Percentiles rank a stretch among this genome's conserved stretches.
These are phyloP conservation scores for Leptinotarsa tumamoca DNA, from an alignment of 2,888 invertebrate genomes.

Conservation along the genomic window DNA sequence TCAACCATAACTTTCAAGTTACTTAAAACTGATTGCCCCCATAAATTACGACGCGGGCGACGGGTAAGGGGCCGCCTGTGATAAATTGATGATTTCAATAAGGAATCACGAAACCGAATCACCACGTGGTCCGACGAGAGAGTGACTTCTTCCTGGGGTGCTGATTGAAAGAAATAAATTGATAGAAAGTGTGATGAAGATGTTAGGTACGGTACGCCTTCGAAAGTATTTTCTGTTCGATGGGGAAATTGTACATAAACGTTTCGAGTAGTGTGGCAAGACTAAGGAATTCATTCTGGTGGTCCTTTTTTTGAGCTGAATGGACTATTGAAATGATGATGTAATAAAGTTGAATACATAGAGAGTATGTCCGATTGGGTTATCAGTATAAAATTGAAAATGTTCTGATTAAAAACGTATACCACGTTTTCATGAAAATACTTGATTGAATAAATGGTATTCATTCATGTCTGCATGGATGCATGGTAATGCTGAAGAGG, in stretches of 20 bases:
- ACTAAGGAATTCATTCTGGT: no score
- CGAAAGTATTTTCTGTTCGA: neutral
- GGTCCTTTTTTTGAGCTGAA: no score
- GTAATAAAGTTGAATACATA: no score
- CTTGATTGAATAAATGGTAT: no score
- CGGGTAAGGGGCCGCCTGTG: conserved; percentile 26
- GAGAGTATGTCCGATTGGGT: no score
- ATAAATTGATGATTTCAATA: conserved; percentile 44
- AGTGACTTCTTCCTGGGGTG: conserved; percentile 25
- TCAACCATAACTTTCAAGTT: conserved; percentile 37
- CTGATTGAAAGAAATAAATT: conserved; percentile 20
- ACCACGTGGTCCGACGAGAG: conserved; percentile 28
- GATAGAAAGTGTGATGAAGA: neutral
- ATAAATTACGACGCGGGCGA: conserved; percentile 29
- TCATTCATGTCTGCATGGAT: no score
- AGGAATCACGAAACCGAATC: conserved; percentile 34
- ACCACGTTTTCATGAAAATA: no score
- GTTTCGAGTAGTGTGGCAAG: no score
- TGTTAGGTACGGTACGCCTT: neutral
- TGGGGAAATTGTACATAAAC: neutral
- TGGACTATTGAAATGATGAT: no score
- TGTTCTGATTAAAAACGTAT: no score
- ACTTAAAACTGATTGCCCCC: conserved; percentile 39
- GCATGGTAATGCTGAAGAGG: no score
- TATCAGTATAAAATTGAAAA: no score